These are phyloP conservation scores for Lutraria rhynchaena DNA, from an alignment of 1,140 invertebrate species.

Conservation along the genomic window DNA sequence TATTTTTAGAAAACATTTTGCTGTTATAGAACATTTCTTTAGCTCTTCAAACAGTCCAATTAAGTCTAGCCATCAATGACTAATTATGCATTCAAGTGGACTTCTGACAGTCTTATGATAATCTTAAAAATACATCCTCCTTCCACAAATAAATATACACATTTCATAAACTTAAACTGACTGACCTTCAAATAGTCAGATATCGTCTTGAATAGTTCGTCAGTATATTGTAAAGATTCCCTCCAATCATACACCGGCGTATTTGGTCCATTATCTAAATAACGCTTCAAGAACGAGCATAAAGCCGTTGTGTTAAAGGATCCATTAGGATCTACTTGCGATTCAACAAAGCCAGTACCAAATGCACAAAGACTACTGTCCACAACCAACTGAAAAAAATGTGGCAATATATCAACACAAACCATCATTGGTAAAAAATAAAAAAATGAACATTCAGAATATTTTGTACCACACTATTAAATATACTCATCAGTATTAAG, in stretches of 20 bases:
- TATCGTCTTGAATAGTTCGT: conserved; percentile 21
- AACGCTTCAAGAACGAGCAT: conserved; percentile 31
- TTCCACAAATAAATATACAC: too few relatives aligned
- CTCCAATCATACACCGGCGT: conserved; percentile 46
- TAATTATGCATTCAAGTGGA: too few relatives aligned
- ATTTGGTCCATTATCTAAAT: conserved; percentile 37
- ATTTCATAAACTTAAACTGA: too few relatives aligned
- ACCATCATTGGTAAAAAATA: not conserved
- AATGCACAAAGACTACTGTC: conserved; percentile 25
- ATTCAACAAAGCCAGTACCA: conserved; percentile 3
- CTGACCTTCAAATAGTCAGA: conserved; percentile 43
- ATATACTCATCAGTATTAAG: too few relatives aligned
- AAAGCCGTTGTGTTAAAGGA: not conserved
- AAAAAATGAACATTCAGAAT: too few relatives aligned
- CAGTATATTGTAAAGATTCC: not conserved
- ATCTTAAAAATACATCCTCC: too few relatives aligned
- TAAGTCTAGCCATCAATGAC: too few relatives aligned
- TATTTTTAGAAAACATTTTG: too few relatives aligned
- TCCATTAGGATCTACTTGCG: not conserved
- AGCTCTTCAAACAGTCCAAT: too few relatives aligned
- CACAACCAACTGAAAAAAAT: conserved; percentile 21
- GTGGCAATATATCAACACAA: not conserved
- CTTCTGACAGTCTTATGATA: too few relatives aligned
- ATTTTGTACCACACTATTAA: not conserved
- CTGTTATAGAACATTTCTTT: too few relatives aligned